These are phyloP conservation scores for Lutjanus erythropterus DNA, from an alignment of 2,113 vertebrate genomes.

Conservation along the genomic window DNA sequence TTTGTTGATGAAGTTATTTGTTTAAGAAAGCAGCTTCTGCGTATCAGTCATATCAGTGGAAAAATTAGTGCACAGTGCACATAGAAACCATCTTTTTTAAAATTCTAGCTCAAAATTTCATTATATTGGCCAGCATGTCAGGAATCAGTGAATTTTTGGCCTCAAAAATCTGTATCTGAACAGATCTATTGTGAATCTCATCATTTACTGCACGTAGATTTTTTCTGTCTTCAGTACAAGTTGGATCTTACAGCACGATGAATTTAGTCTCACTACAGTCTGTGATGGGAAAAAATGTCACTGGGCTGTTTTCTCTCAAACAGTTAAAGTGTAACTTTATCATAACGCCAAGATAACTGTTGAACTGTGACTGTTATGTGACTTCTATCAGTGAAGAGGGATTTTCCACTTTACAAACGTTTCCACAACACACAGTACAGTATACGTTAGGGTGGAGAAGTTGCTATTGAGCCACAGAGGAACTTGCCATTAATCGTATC, in stretches of 20 bases:
- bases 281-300: neutral
- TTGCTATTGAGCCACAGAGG: neutral
- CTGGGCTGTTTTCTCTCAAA: neutral
- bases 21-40: too few relatives aligned
- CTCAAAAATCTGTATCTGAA: too few relatives aligned
- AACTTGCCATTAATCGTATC: neutral
- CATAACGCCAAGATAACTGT: neutral
- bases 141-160: too few relatives aligned
- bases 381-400: neutral
- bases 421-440: neutral
- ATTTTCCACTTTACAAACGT: constrained; percentile 18
- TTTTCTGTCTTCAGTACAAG: neutral
- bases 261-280: too few relatives aligned
- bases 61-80: too few relatives aligned
- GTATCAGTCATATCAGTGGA: too few relatives aligned
- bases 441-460: neutral
- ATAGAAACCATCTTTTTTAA: too few relatives aligned
- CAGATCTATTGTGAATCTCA: neutral
- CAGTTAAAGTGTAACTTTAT: neutral
- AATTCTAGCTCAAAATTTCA: too few relatives aligned
- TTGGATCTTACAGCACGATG: neutral
- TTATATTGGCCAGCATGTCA: too few relatives aligned
- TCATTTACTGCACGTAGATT: neutral
- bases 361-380: neutral
- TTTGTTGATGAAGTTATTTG: too few relatives aligned